phyloP scores from a whole-genome alignment of 2,888 invertebrate species.

The Sinodicranocentrus sp. region DNA sequence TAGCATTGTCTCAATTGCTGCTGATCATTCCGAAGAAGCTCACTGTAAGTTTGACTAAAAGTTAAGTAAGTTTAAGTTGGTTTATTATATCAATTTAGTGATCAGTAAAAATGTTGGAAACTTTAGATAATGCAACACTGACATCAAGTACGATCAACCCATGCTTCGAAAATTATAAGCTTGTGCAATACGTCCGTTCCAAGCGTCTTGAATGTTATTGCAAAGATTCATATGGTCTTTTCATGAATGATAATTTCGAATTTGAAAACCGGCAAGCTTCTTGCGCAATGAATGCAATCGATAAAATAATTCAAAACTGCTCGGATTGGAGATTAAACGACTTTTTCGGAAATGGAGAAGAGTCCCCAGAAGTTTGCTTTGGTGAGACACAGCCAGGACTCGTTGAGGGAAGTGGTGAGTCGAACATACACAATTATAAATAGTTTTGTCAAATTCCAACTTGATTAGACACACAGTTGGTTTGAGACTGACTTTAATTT shows the following conservation, averaged over 20 bases:
- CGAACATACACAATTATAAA: background rate
- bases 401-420: constrained; percentile 51
- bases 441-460: too few species aligned
- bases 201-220: constrained; percentile 66
- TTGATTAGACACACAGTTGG: too few species aligned
- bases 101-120: background rate
- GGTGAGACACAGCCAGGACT: constrained; percentile 13
- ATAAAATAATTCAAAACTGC: constrained; percentile 30
- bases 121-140: constrained; percentile 30
- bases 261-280: constrained; percentile 58
- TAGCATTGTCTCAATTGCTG: constrained; percentile 39
- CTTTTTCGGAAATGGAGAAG: constrained; percentile 61
- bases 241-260: constrained; percentile 57
- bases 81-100: background rate
- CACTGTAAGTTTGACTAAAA: constrained; percentile 47
- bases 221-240: constrained; percentile 61
- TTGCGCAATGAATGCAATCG: constrained; percentile 19
- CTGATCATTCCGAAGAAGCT: constrained; percentile 46
- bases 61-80: background rate
- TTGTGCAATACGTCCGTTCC: constrained; percentile 54
- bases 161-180: constrained; percentile 50
- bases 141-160: constrained; percentile 24
- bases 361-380: constrained; percentile 46
- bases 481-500: too few species aligned
- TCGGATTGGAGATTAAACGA: constrained; percentile 68